A percentile compares a stretch with the other conserved stretches of the same genome.
These are phyloP conservation scores for Ips nitidus DNA, from an alignment of 1,140 invertebrate species.

Conservation along the genomic window DNA sequence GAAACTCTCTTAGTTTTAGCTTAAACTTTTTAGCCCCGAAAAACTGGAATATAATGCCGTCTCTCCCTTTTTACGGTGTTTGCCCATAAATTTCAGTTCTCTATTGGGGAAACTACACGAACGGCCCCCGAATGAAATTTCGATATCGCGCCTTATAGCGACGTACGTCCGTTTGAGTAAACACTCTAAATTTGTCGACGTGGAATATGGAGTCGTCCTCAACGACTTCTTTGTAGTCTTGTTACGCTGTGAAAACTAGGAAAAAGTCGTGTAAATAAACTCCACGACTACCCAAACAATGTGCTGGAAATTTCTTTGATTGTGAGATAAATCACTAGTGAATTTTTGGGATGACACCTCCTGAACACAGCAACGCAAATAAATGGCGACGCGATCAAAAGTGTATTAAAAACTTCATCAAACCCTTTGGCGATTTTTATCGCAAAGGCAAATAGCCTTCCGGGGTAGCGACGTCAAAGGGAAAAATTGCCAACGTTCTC, in stretches of 20 bases:
- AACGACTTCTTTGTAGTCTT: too few species aligned
- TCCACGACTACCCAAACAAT: too few species aligned
- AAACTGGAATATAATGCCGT: constrained; percentile 15
- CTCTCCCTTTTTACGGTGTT: constrained; percentile 12
- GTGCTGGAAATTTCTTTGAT: too few species aligned
- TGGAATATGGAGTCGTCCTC: too few species aligned
- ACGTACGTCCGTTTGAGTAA: background rate
- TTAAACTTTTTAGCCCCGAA: constrained; percentile 21
- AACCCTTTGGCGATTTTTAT: background rate
- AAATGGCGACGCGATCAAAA: too few species aligned
- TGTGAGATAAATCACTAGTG: too few species aligned
- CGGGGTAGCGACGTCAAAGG: background rate
- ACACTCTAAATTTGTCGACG: too few species aligned
- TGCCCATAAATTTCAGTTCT: constrained; percentile 8
- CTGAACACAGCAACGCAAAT: too few species aligned
- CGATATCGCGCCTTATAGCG: background rate
- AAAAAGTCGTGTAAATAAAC: too few species aligned
- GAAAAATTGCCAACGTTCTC: background rate
- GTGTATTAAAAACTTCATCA: too few species aligned
- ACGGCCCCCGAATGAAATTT: constrained; percentile 1
- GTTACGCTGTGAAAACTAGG: too few species aligned
- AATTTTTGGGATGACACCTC: too few species aligned
- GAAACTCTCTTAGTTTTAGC: constrained; percentile 29
- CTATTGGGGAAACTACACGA: constrained; percentile 1
- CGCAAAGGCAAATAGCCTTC: background rate